A percentile compares a stretch with the other conserved stretches of the same genome.
These are phyloP conservation scores for Emydocephalus ijimae DNA, from an alignment of 2,113 vertebrate genomes.

Conservation along the genomic window DNA sequence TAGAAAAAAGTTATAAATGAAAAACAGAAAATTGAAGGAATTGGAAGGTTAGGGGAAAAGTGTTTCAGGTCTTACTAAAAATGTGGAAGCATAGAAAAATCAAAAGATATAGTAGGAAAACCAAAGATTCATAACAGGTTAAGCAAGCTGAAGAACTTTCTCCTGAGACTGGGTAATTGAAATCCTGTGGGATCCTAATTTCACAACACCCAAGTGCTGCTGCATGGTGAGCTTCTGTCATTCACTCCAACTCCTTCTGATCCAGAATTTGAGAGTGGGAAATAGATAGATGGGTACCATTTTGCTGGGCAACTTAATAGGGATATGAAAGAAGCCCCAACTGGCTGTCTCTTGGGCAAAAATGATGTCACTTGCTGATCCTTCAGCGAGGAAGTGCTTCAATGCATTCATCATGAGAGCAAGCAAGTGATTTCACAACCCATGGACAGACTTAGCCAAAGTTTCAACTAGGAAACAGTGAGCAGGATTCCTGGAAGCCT, in stretches of 20 bases:
- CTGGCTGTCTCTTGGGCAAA: neutral
- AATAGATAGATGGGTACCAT: neutral
- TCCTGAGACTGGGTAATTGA: neutral
- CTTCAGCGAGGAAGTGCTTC: neutral
- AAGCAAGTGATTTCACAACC: neutral
- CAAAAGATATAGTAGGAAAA: neutral
- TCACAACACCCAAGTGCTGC: neutral
- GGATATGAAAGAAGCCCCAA: neutral
- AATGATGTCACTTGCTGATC: neutral
- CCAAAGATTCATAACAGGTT: neutral
- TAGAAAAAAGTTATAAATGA: neutral
- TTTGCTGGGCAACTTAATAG: neutral
- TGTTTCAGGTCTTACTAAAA: neutral
- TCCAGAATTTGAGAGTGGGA: neutral
- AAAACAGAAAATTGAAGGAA: neutral
- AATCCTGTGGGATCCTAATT: neutral
- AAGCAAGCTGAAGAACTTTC: neutral
- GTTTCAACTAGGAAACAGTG: neutral
- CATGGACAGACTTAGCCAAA: neutral
- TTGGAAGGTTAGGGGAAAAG: neutral
- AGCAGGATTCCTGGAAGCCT: neutral
- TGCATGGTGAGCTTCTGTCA: neutral
- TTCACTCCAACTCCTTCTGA: neutral
- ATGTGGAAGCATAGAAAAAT: neutral
- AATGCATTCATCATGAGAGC: neutral